Evolutionary conservation across 2,113 vertebrate species (phyloP).

Genomic region (Vireo altiloquus): DNA sequence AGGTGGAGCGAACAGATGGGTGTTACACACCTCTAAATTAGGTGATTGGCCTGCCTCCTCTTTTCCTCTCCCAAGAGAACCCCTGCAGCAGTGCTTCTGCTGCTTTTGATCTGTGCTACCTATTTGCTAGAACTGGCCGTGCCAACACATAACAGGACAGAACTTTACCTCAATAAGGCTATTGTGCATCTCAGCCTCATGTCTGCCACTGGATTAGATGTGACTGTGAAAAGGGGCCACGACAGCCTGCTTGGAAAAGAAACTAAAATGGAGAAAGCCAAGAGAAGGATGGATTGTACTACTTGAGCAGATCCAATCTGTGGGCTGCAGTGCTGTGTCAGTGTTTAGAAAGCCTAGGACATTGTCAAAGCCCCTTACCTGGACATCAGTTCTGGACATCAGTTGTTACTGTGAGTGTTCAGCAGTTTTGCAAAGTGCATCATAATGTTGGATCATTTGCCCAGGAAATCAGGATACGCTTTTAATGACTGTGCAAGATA

Average conservation of each 20-base stretch:
- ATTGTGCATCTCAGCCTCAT: not conserved
- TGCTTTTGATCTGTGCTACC: not conserved
- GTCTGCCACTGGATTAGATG: not conserved
- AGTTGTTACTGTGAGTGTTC: not conserved
- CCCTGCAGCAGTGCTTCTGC: not conserved
- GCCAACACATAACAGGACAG: accelerated
- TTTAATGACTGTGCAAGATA: not conserved
- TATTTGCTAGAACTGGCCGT: not conserved
- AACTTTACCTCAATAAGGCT: not conserved
- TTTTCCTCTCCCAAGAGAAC: not conserved
- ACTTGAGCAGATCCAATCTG: not conserved
- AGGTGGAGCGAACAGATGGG: not conserved
- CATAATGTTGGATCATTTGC: not conserved
- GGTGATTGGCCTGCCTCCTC: not conserved
- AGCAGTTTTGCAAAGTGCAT: not conserved
- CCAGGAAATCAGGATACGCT: not conserved
- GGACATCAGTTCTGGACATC: not conserved
- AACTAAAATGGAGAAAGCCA: not conserved
- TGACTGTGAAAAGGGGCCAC: not conserved
- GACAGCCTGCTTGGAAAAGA: not conserved
- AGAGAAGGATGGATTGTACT: not conserved
- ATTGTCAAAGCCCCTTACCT: not conserved
- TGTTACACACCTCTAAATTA: not conserved
- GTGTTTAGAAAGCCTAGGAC: not conserved
- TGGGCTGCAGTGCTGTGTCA: not conserved